Base-by-base conservation (phyloP, 1,140 invertebrate species). In the Battus philenor region DNA sequence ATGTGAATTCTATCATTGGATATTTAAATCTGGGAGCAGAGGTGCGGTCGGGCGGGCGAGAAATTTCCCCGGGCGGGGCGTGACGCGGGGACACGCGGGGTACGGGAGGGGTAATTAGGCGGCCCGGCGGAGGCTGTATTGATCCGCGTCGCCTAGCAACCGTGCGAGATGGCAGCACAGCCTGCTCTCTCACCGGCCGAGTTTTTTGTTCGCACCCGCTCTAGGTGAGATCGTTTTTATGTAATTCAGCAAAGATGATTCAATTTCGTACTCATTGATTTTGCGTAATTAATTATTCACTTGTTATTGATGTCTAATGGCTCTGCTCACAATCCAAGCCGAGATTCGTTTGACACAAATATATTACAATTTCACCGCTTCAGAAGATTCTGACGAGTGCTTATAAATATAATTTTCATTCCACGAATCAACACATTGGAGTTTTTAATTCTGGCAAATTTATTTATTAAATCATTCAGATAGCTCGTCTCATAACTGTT, bases 61-160 rank as follows among this genome's bases (percentile, higher is more conserved):
- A 59, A 59, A 54, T 44, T 46, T 68, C 60, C 50, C 56, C 54
- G 47, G 44, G 55, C 59, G 68, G 59, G 41, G 55, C 44, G 31
- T 27, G 47, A 34, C 10, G 43, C 32, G 59, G 41, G 50, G 54
- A 32, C 47, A 29, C 44, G 24, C 54, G 53, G 47, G 27, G 39
- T 32, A 53, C 26, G 62, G 46, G 61, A 51, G 45, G 54, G 43
- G 71, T 78, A 84, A 84, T 81, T 80, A 84, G 77, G 77, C 75
- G 72, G 75, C 77, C 79, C 77, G 79, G 79, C 77, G 77, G 77
- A 83, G 79, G 77, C 79, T 83, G 79, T 81, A 83, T 83, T 78
- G 79, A 83, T 83, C 79, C 31, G 61, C 68, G 79, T 83, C 65
- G 68, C 79, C 77, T 79, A 79, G 80, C 80, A 80, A 84, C 80